Evolutionary conservation across 2,113 vertebrate genomes (phyloP).

Genomic region (Bos taurus): DNA sequence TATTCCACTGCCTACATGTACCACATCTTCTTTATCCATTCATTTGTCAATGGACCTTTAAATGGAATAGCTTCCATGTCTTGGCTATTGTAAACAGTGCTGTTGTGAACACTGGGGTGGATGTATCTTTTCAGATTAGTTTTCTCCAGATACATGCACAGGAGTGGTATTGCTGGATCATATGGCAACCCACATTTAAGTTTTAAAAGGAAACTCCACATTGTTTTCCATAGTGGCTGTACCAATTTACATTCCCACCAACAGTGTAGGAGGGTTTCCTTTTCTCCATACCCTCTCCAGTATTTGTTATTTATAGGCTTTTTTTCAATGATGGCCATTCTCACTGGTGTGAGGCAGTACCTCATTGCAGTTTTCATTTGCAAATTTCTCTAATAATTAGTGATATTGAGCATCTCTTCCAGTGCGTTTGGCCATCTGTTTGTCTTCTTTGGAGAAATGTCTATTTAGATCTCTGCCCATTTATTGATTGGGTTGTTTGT

Average conservation of each 20-base stretch:
- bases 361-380: background rate
- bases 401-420: background rate
- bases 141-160: background rate
- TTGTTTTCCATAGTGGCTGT: background rate
- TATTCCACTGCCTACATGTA: background rate
- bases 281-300: background rate
- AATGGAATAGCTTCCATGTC: background rate
- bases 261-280: background rate
- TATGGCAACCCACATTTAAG: background rate
- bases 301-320: background rate
- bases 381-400: background rate
- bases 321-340: background rate
- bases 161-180: background rate
- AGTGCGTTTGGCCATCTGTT: background rate
- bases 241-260: background rate
- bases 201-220: background rate
- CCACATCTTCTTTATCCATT: background rate
- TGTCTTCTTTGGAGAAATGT: background rate
- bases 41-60: background rate
- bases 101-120: background rate
- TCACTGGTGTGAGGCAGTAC: fast-evolving
- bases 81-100: background rate
- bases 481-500: background rate
- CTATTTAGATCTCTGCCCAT: background rate
- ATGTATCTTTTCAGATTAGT: background rate